Evolutionary conservation across 2,797 vertebrate genomes (phyloP), one percentile per base, ranked within the genome.

Genomic region (Enteromius afrohamiltoni): DNA sequence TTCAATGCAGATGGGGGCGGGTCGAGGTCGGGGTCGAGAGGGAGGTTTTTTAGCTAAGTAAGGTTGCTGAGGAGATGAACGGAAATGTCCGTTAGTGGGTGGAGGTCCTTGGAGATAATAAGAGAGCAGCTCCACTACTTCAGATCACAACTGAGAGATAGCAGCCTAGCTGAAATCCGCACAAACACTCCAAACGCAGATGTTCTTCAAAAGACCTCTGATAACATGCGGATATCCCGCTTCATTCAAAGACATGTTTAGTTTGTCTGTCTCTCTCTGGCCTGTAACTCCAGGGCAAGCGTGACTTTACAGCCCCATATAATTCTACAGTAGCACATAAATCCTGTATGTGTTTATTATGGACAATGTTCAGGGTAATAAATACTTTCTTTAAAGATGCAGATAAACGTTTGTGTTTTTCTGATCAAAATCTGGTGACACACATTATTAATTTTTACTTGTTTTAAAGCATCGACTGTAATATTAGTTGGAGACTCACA

Each of bases 401-500:
- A 29, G 10, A 53, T 29, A 42, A 67, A 75, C 16, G 14, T 64
- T 64, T 55, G 47, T n/a, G 17, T 78, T 53, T 83, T 83, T 71
- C 29, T 47, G 26, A 83, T 76, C 60, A 76, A 21, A 31, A 68
- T 75, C 53, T 42, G 23, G 26, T 70, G 64, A 45, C 79, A 60
- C 62, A 71, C 74, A 31, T 77, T 77, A 77, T 86, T 78, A 60
- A 78, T 84, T 82, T 71, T 4, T 60, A 80, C 64, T 76, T 40
- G 34, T 79, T 83, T 85, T 84, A 83, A 64, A 51, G 23, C 58
- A 75, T 23, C 74, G 34, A 79, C 68, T 64, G 55, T 79, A 55
- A 76, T 42, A 79, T 73, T 75, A 73, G 67, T 85, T 78, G 70
- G 68, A 62, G 77, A 78, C 85, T 80, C 88, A 88, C 88, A 87